Conservation (phyloP, 1,140 invertebrate species). For the Latrodectus geometricus region DNA sequence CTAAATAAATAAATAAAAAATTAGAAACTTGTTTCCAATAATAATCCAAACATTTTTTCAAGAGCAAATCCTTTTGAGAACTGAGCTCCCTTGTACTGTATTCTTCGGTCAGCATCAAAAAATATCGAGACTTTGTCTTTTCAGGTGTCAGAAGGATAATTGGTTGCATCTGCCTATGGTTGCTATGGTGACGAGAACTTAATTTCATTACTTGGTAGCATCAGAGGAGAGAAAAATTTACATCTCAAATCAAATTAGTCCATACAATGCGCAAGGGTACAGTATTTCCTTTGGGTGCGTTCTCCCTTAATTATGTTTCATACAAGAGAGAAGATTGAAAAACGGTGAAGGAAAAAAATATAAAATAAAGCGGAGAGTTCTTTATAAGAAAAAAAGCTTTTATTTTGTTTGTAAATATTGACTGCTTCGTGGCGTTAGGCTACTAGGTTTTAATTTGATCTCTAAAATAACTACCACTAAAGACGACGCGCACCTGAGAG, state of each 20-base stretch:
- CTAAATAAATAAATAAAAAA: too few relatives aligned
- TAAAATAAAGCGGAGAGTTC: background rate
- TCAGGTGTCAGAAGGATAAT: background rate
- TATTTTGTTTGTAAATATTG: background rate
- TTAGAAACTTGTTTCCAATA: too few relatives aligned
- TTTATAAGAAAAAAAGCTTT: background rate
- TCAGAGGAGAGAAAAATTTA: conserved; percentile 1
- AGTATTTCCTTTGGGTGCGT: background rate
- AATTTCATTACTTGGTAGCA: background rate
- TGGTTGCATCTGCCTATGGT: background rate
- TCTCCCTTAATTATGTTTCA: background rate
- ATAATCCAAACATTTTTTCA: too few relatives aligned
- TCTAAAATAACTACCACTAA: background rate
- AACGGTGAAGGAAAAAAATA: background rate
- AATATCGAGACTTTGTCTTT: background rate
- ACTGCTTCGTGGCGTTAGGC: background rate
- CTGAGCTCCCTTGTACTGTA: background rate
- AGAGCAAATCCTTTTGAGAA: background rate
- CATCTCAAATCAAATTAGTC: background rate
- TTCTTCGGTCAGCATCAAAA: background rate
- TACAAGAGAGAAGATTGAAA: background rate
- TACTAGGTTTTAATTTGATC: background rate
- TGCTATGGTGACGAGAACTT: background rate
- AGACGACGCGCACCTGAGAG: background rate
- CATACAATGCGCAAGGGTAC: background rate